Conservation (phyloP, 2,113 vertebrate genomes). For the Tachysurus fulvidraco region DNA sequence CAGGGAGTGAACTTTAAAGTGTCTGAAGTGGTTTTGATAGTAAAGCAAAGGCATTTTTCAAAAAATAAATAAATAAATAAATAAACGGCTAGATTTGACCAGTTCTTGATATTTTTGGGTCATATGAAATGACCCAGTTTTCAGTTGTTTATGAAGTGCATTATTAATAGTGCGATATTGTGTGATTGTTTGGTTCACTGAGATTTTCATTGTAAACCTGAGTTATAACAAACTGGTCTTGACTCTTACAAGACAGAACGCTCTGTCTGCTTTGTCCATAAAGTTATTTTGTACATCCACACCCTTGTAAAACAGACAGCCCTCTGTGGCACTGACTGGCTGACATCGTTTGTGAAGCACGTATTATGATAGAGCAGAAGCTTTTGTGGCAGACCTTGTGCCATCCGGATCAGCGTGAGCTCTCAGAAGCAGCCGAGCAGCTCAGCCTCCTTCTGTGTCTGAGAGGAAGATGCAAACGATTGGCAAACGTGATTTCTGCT, state of each 20-base stretch:
- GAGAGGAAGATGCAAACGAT: constrained; percentile 35
- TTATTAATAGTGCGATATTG: neutral
- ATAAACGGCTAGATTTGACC: neutral
- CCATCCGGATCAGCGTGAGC: constrained; percentile 8
- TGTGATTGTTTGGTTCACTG: constrained; percentile 11
- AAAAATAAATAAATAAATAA: neutral
- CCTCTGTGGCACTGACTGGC: constrained; percentile 14
- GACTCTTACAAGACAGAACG: neutral
- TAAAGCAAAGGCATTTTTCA: constrained; percentile 30
- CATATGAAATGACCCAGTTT: constrained; percentile 39
- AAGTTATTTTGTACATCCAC: constrained; percentile 6
- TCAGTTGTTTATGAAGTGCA: neutral
- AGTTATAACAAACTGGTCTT: neutral
- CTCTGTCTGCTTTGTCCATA: neutral
- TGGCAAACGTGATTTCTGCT: constrained; percentile 43
- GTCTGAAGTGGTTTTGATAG: constrained; percentile 31
- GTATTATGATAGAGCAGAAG: constrained; percentile 4
- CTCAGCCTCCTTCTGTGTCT: constrained; percentile 16
- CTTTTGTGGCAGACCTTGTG: constrained; percentile 13
- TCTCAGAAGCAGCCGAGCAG: neutral
- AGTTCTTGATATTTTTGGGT: constrained; percentile 37
- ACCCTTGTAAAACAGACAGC: constrained; percentile 22
- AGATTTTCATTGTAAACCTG: constrained; percentile 16
- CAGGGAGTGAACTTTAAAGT: constrained; percentile 27
- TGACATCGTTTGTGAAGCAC: neutral